Evolutionary conservation across 2,888 invertebrate genomes (phyloP), one percentile per base, ranked within the genome.

Genomic region (Dryobotodes eremita): DNA sequence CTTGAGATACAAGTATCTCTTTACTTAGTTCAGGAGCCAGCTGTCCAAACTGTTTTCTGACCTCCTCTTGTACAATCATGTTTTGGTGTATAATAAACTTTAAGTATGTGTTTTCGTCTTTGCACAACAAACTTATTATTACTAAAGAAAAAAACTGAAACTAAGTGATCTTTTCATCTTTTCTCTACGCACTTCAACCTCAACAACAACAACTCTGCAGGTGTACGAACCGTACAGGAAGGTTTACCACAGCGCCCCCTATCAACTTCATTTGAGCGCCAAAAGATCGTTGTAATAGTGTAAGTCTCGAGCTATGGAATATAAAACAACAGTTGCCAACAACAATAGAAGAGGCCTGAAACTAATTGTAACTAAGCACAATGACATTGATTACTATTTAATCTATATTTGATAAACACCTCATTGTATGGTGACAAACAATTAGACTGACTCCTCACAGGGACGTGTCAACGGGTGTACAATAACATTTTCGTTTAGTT

Each of bases 371-470:
- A 50, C 26, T 13, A 42, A n/a, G 8, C 42, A 83, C 74, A 86
- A 86, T 76, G 79, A 65, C 59, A 79, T 75, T 78, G 82, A 74
- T 84, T 83, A 75, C 79, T 74, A 83, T 75, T 74, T 79, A 31
- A 79, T 20, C 26, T n/a, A 20, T 79, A 69, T 72, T 84, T 61
- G 15, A 88, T 90, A 91, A 91, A 92, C 92, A 93, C 31, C 64
- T 72, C 57, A 91, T 91, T 92, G 91, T 90, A 42, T 75, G 71
- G 75, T 85, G 77, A 80, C 83, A 88, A 48, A 91, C 90, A 92
- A 89, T 86, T 26, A 72, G 31, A 26, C 7, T 46, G 6, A 31
- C 75, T 80, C 90, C 89, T 55, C 89, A 90, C 85, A 86, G 83
- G 82, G 66, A 76, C 53, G 68, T 71, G 64, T 77, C 55, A 86